phyloP scores from a whole-genome alignment of 2,113 vertebrate genomes.

The Cephalopterus ornatus region DNA sequence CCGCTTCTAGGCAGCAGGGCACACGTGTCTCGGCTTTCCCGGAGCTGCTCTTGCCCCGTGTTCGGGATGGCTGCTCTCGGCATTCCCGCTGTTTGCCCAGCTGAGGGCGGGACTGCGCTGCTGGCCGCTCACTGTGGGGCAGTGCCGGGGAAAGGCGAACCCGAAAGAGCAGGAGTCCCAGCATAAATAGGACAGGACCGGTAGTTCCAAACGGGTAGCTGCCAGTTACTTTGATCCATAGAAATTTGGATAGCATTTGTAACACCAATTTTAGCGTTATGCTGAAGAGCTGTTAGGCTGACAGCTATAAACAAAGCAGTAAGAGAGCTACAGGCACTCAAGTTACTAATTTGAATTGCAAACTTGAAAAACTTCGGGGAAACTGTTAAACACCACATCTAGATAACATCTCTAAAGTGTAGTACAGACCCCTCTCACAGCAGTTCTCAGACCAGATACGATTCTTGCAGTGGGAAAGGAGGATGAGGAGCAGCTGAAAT shows the following conservation, averaged over 20 bases:
- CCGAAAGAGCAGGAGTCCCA: rapidly evolving
- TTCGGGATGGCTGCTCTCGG: background rate
- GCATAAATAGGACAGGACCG: background rate
- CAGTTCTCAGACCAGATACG: background rate
- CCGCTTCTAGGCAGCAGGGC: background rate
- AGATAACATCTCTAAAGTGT: background rate
- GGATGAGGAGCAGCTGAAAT: background rate
- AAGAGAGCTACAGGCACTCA: background rate
- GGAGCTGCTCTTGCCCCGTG: background rate
- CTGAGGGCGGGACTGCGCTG: conserved; percentile 15
- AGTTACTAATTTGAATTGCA: background rate
- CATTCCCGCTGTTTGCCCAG: background rate
- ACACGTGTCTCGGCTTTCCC: background rate
- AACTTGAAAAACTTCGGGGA: background rate
- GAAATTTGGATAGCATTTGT: background rate
- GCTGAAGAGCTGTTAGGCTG: background rate
- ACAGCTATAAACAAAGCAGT: background rate
- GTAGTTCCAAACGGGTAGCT: background rate
- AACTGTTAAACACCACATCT: background rate
- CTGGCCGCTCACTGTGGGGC: background rate
- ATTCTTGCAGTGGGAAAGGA: background rate
- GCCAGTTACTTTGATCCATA: background rate
- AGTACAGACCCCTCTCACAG: background rate
- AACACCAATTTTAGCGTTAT: background rate
- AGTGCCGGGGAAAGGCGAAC: background rate